A percentile compares a stretch with the other conserved stretches of the same genome.
phyloP scores from a whole-genome alignment of 2,888 invertebrate genomes.

The Molorchus minor region DNA sequence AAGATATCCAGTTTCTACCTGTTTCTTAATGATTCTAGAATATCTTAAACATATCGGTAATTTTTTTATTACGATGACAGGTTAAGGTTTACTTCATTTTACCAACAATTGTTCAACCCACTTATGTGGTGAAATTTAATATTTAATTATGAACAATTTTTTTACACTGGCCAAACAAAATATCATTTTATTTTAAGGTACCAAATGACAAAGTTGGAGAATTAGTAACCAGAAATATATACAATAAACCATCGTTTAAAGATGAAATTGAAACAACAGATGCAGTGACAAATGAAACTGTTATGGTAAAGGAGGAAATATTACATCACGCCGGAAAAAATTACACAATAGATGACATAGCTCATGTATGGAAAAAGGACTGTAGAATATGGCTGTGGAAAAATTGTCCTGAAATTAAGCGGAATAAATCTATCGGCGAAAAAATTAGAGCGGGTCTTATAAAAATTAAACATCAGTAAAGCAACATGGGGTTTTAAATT shows the following conservation, averaged over 20 bases:
- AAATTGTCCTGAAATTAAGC: constrained; percentile 49
- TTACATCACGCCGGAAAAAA: constrained; percentile 67
- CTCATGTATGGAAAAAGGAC: constrained; percentile 75
- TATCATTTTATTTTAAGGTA: constrained; percentile 21
- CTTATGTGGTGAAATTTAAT: no score
- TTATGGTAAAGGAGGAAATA: constrained; percentile 66
- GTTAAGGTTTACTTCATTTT: no score
- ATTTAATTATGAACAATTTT: no score
- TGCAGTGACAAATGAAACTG: constrained; percentile 50
- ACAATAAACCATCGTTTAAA: constrained; percentile 10
- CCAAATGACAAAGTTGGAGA: constrained; percentile 32
- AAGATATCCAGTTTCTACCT: no score
- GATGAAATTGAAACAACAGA: constrained; percentile 50
- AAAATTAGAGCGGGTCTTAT: constrained; percentile 35
- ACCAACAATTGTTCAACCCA: no score
- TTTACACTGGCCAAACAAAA: no score
- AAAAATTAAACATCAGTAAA: constrained; percentile 20
- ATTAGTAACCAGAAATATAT: constrained; percentile 24
- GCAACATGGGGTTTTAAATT: constrained; percentile 5
- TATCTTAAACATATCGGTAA: no score
- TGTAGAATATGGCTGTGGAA: constrained; percentile 75
- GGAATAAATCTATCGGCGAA: constrained; percentile 52
- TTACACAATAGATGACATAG: constrained; percentile 69
- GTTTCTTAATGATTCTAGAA: no score
- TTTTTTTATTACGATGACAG: no score